Base-by-base conservation (phyloP, 2,113 vertebrate species). In the Diphyllodes magnificus region DNA sequence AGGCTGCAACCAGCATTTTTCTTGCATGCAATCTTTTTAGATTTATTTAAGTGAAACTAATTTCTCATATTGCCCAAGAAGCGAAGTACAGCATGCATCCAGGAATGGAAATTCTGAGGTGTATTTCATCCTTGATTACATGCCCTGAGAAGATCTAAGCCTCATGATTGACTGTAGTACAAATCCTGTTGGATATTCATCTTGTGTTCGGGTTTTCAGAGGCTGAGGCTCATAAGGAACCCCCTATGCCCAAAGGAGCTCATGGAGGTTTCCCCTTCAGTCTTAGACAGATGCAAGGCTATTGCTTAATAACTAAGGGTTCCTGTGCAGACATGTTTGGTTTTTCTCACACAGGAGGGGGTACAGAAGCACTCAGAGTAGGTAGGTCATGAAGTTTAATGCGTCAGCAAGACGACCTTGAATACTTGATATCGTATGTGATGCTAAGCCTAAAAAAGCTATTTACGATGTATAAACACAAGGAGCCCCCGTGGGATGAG, bases 401-500 rank as follows among this genome's bases (percentile, higher is more conserved):
- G 11, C 65, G 2, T 69, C 63, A 66, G 35, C 23, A 72, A 72
- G 63, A 70, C 39, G 13, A 83, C 39, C 25, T 6, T 42, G 57
- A 33, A 17, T 60, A 14, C 19, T 49, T 50, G 16, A 22, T 44
- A 6, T 35, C 13, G 23, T 39, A 30, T 0, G 2, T 72, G 60
- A n/a, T 80, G 42, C 35, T 63, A 44, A 83, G 23, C 21, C 12
- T 61, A 31, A 59, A 72, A 53, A 66, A 65, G 5, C 17, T 51
- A 11, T 90, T 69, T 70, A 9, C 0, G 1, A 2, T 39, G 5
- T 35, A 8, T 35, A 57, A 77, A 35, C 33, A 42, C 27, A 14
- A 59, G 27, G 15, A 28, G 13, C 28, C 25, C 17, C 22, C 0
- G 2, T 30, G 23, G 28, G 35, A 42, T 51, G 0, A 59, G 7